phyloP scores from a whole-genome alignment of 2,888 invertebrate species.

The Matsumyia berberina region DNA sequence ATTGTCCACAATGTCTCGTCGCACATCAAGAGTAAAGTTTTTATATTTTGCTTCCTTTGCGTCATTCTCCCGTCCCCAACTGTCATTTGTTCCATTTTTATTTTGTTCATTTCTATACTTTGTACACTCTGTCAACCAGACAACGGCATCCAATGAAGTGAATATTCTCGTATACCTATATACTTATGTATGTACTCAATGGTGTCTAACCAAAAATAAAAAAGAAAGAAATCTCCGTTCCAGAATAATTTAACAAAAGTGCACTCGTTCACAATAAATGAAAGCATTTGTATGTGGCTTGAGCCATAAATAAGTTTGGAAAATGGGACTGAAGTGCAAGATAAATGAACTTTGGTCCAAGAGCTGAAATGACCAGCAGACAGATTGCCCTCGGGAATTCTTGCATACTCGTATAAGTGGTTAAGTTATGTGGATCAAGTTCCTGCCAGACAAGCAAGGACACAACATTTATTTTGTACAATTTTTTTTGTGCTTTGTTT shows the following conservation, averaged over 20 bases:
- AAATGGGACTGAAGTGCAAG: constrained; percentile 75
- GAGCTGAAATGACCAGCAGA: constrained; percentile 74
- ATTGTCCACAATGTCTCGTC: constrained; percentile 66
- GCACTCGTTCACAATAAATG: constrained; percentile 73
- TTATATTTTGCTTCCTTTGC: constrained; percentile 45
- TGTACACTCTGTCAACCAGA: constrained; percentile 51
- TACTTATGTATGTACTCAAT: constrained; percentile 5
- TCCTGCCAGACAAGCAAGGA: constrained; percentile 59
- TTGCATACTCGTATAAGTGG: constrained; percentile 71
- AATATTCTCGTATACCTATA: constrained; percentile 18
- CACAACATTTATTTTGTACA: constrained; percentile 35
- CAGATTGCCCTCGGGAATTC: constrained; percentile 70
- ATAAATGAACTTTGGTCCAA: constrained; percentile 74
- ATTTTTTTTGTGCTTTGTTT: neutral
- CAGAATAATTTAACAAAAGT: constrained; percentile 76
- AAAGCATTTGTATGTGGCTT: constrained; percentile 75
- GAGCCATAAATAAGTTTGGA: constrained; percentile 75
- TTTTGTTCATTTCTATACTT: constrained; percentile 57
- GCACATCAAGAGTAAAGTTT: constrained; percentile 66
- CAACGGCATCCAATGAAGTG: constrained; percentile 65
- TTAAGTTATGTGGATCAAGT: constrained; percentile 74
- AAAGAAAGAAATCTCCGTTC: constrained; percentile 58
- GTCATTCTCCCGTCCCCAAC: constrained; percentile 10
- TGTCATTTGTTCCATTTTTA: constrained; percentile 55
- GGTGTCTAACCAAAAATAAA: constrained; percentile 59